These are phyloP conservation scores for Calyptommatus sinebrachiatus DNA, from an alignment of 2,113 vertebrate genomes.

Conservation along the genomic window DNA sequence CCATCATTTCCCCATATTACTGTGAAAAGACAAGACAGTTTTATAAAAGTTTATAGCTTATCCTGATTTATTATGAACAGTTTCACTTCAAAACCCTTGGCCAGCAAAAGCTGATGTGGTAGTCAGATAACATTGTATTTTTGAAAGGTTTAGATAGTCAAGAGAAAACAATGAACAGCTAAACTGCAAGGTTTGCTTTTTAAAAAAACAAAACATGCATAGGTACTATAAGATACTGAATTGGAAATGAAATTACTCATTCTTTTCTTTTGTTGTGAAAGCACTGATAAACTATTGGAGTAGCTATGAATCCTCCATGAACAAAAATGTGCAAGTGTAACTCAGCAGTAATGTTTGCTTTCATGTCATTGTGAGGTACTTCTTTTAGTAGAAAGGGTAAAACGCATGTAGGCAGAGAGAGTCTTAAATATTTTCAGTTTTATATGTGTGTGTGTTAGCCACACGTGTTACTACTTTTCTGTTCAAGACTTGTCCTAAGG, in stretches of 20 bases:
- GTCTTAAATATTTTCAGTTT: constrained; percentile 3
- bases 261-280: constrained; percentile 66
- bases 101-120: constrained; percentile 59
- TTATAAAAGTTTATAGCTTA: constrained; percentile 56
- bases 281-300: constrained; percentile 68
- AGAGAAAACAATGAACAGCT: constrained; percentile 35
- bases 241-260: constrained; percentile 69
- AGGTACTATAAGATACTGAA: constrained; percentile 71
- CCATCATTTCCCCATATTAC: neutral
- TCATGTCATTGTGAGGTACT: constrained; percentile 21
- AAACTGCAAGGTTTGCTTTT: constrained; percentile 59
- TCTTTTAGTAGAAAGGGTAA: constrained; percentile 43
- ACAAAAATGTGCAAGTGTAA: neutral
- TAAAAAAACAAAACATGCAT: constrained; percentile 59
- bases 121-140: constrained; percentile 51
- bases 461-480: constrained; percentile 40
- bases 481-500: constrained; percentile 56
- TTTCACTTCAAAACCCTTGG: constrained; percentile 62
- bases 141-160: constrained; percentile 48
- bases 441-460: constrained; percentile 31
- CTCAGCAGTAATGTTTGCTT: constrained; percentile 43
- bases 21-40: neutral
- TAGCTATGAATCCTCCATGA: constrained; percentile 49
- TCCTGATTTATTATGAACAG: constrained; percentile 54
- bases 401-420: constrained; percentile 16